Percentiles rank a stretch among this genome's conserved stretches.
Evolutionary conservation across 2,888 invertebrate genomes (phyloP).

Genomic region (Melinopterus prodromus): DNA sequence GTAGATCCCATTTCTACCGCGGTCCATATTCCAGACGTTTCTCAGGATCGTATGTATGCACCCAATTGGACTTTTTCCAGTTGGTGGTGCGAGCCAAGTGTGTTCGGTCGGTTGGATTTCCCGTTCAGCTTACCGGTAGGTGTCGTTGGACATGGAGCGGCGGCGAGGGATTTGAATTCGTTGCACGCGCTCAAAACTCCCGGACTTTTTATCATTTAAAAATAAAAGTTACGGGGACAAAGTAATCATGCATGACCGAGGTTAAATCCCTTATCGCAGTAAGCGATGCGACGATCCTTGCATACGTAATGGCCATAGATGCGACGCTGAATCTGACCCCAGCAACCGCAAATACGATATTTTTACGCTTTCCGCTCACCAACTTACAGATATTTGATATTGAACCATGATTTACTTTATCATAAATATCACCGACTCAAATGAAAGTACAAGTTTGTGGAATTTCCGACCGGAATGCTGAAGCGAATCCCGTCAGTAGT

Average conservation of each 20-base stretch:
- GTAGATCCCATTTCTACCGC: not conserved
- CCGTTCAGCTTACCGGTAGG: no score
- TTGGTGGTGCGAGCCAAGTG: not conserved
- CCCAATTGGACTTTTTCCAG: not conserved
- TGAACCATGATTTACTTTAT: not conserved
- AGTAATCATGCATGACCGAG: conserved; percentile 59
- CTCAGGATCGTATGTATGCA: not conserved
- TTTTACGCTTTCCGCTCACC: not conserved
- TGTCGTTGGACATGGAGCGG: conserved; percentile 8
- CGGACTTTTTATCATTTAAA: conserved; percentile 57
- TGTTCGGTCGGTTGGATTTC: no score
- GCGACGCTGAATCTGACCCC: not conserved
- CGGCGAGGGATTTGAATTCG: conserved; percentile 17
- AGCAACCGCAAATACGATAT: not conserved
- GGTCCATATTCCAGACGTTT: not conserved
- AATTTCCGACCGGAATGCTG: no score
- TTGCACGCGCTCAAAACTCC: conserved; percentile 24
- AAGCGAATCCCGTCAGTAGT: no score
- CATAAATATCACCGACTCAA: no score
- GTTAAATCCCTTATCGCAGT: conserved; percentile 58
- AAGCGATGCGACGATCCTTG: conserved; percentile 54
- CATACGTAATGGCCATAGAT: conserved; percentile 51
- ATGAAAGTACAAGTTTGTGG: no score
- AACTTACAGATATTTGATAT: not conserved
- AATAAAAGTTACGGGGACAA: conserved; percentile 58